Percentiles rank a stretch among this genome's conserved stretches.
Conservation (phyloP, 2,113 vertebrate genomes). For the Loxodonta africana region DNA sequence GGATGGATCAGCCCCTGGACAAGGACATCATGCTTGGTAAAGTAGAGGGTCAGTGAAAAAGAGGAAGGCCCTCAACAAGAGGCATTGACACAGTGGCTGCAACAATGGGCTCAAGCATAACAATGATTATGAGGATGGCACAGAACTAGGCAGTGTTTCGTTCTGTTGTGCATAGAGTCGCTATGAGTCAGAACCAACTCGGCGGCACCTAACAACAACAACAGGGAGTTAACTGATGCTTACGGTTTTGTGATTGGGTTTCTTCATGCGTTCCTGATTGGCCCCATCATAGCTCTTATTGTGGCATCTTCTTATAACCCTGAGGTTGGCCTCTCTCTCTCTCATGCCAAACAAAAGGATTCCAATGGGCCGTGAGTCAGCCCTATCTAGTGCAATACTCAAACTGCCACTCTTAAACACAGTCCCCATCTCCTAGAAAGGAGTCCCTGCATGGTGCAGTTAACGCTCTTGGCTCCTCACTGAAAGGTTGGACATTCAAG, state of each 20-base stretch:
- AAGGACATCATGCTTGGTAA: too few species aligned
- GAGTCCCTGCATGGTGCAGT: neutral
- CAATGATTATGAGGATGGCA: too few species aligned
- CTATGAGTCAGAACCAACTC: too few species aligned
- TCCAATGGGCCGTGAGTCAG: neutral
- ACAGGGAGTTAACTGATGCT: neutral
- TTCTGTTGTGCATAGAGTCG: too few species aligned
- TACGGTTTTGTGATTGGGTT: neutral
- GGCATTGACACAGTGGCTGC: too few species aligned
- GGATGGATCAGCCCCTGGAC: too few species aligned
- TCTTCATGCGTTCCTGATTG: neutral
- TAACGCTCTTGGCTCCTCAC: neutral
- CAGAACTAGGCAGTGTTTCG: too few species aligned
- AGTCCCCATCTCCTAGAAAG: neutral
- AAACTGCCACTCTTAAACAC: neutral
- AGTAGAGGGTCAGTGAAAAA: too few species aligned
- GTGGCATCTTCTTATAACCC: neutral
- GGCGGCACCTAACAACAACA: too few species aligned
- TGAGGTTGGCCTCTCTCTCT: neutral
- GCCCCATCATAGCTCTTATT: neutral
- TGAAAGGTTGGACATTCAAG: neutral
- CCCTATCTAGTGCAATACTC: accelerated
- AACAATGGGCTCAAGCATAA: too few species aligned
- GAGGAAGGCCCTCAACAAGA: too few species aligned
- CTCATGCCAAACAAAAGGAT: neutral